phyloP scores from a whole-genome alignment of 53 echinoderm and acorn worm genomes.

The Astropecten irregularis region DNA sequence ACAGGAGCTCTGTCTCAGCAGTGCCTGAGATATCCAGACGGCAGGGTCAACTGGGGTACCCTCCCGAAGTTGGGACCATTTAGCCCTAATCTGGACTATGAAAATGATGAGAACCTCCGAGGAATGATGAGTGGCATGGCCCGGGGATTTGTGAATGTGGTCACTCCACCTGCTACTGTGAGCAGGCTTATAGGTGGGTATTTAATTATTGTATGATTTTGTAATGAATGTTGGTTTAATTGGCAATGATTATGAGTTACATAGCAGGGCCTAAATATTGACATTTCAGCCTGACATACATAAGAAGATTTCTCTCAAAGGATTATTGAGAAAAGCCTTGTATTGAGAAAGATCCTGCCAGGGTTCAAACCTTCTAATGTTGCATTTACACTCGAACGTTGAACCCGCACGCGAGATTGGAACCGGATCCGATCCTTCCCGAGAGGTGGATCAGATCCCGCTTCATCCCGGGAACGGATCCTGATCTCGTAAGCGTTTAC shows the following conservation, averaged over 20 bases:
- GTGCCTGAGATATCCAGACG: conserved; percentile 14
- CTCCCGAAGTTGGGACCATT: conserved; percentile 19
- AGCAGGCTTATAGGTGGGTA: conserved; percentile 34
- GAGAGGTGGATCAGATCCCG: no score
- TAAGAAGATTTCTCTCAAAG: no score
- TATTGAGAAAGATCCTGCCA: no score
- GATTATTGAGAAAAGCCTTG: no score
- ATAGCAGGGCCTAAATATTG: background rate
- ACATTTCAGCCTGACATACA: background rate
- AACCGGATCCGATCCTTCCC: no score
- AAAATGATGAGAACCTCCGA: conserved; percentile 15
- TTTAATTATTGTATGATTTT: no score
- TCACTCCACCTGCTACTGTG: background rate
- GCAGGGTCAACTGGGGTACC: conserved; percentile 8
- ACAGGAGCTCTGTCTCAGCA: background rate
- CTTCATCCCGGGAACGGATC: no score
- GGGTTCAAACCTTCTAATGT: no score
- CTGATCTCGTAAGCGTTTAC: no score
- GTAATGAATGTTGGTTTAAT: background rate
- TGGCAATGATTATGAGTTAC: background rate
- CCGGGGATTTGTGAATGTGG: conserved; percentile 41
- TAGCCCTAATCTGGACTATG: conserved; percentile 22
- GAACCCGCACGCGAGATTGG: no score
- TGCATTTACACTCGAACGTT: no score
- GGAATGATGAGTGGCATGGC: conserved; percentile 43